phyloP scores from a whole-genome alignment of 2,113 vertebrate species.

The Hystrix cristata region DNA sequence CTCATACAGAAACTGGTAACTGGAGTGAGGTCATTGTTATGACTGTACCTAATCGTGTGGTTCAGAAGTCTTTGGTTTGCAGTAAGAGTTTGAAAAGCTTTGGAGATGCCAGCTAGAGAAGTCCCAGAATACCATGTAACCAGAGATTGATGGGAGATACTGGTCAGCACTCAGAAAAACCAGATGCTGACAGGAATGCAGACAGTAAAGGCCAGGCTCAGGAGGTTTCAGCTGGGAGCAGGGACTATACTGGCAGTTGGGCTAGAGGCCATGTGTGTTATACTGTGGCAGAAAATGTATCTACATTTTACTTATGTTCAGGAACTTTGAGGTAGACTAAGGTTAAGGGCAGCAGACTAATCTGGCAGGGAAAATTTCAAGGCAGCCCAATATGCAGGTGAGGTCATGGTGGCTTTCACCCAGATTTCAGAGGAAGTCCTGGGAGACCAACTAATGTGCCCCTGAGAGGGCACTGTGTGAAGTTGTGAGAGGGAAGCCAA shows the following conservation, averaged over 20 bases:
- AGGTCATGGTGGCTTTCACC: not conserved
- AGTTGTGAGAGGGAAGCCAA: not conserved
- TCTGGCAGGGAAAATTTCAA: not conserved
- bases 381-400: not conserved
- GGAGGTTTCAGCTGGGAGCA: not conserved
- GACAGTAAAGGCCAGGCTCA: not conserved
- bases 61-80: not conserved
- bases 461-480: not conserved
- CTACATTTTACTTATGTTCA: not conserved
- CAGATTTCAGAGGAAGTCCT: not conserved
- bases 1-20: not conserved
- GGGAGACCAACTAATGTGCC: not conserved
- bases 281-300: not conserved
- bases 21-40: not conserved
- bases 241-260: not conserved
- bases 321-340: not conserved
- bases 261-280: not conserved
- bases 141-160: not conserved
- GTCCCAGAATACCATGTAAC: not conserved
- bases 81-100: not conserved
- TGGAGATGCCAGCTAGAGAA: not conserved
- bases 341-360: not conserved
- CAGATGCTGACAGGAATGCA: not conserved
- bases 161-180: not conserved
- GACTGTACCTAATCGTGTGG: not conserved